A percentile compares a stretch with the other conserved stretches of the same genome.
phyloP scores from a whole-genome alignment of 2,888 invertebrate genomes.

The Lithophane semibrunnea region DNA sequence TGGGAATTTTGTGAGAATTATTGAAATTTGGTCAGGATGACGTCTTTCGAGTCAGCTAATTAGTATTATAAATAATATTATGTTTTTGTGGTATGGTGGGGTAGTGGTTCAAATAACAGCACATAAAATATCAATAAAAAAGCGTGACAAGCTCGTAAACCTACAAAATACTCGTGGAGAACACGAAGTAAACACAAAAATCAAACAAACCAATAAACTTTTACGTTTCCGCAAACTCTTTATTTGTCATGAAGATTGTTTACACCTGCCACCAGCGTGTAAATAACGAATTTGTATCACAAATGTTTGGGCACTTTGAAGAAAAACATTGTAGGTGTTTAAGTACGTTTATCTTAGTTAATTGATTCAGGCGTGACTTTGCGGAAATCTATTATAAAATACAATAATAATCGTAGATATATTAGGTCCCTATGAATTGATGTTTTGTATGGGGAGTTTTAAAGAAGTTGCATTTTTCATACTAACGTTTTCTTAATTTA shows the following conservation, averaged over 20 bases:
- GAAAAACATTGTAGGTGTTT: slow-evolving; percentile 7
- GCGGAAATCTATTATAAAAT: too few relatives aligned
- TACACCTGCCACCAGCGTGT: slow-evolving; percentile 7
- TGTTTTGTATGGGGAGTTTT: too few relatives aligned
- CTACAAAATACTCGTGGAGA: not conserved
- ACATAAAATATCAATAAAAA: not conserved
- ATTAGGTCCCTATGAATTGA: too few relatives aligned
- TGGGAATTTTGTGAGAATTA: not conserved
- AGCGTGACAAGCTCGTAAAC: not conserved
- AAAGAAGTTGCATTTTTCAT: too few relatives aligned
- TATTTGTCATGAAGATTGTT: slow-evolving; percentile 37
- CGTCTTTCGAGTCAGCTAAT: not conserved
- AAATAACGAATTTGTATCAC: slow-evolving; percentile 27
- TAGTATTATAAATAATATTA: not conserved
- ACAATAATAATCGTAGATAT: too few relatives aligned
- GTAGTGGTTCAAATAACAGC: not conserved
- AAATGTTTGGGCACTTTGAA: slow-evolving; percentile 3
- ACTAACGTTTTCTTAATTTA: too few relatives aligned
- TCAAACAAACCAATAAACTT: slow-evolving; percentile 36
- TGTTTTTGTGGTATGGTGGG: not conserved
- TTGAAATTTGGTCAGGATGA: not conserved
- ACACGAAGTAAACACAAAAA: not conserved
- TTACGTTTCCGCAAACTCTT: slow-evolving; percentile 24
- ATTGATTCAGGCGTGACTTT: too few relatives aligned
- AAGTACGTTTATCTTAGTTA: not conserved